These are phyloP conservation scores for Mesorhabditis spiculigera DNA, from an alignment of 2,888 invertebrate genomes.

Conservation along the genomic window DNA sequence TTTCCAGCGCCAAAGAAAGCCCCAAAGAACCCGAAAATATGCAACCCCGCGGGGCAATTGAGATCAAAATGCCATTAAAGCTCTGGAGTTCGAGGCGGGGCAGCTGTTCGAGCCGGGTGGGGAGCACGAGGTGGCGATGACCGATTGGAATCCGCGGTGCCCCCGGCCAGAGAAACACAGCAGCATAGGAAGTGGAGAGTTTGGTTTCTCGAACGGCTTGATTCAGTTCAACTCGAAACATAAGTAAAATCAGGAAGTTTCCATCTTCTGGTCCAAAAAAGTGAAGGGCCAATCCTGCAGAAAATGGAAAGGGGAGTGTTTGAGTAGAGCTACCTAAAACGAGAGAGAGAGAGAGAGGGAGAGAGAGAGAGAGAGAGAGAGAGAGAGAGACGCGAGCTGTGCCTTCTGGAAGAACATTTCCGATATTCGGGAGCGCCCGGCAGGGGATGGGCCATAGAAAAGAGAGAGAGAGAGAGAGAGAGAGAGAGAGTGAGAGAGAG, in stretches of 20 bases:
- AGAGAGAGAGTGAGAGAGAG: conserved; percentile 9
- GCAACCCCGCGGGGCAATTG: too few species aligned
- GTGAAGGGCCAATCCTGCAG: conserved; percentile 11
- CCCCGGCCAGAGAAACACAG: too few species aligned
- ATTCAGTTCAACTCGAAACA: not conserved
- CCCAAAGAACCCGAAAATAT: too few species aligned
- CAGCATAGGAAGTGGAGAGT: not conserved
- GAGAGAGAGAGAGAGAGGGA: not conserved
- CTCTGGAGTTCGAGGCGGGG: too few species aligned
- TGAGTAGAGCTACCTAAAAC: conserved; percentile 3
- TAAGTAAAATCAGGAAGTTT: not conserved
- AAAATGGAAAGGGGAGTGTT: not conserved
- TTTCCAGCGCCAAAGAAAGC: too few species aligned
- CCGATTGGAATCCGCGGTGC: too few species aligned
- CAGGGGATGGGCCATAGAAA: not conserved
- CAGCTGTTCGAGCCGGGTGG: too few species aligned
- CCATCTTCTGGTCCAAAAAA: not conserved
- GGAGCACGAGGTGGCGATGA: too few species aligned
- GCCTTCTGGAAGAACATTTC: not conserved
- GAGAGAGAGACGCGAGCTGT: not conserved
- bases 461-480: conserved; percentile 5
- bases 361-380: not conserved
- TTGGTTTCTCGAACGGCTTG: conserved; percentile 9
- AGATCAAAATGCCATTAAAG: too few species aligned
- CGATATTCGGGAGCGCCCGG: conserved; percentile 2